These are phyloP conservation scores for Sciaenops ocellatus DNA, from an alignment of 2,797 vertebrate genomes.

Conservation along the genomic window DNA sequence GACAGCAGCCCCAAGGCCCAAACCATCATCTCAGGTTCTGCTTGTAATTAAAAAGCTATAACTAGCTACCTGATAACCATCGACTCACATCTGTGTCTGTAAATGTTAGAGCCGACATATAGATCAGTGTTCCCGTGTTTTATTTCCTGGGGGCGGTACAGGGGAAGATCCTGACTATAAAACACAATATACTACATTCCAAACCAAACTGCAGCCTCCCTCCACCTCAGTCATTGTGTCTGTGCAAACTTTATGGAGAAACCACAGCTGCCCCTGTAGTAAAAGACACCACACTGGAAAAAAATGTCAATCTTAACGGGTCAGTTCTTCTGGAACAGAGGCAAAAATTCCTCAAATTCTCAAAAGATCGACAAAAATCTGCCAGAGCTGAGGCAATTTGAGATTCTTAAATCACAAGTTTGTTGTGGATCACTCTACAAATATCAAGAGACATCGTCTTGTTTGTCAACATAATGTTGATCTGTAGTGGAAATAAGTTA, in stretches of 20 bases:
- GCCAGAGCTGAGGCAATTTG: background rate
- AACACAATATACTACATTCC: conserved; percentile 42
- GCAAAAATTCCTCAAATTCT: background rate
- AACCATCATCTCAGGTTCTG: conserved; percentile 1
- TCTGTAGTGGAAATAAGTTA: background rate
- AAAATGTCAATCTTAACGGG: background rate
- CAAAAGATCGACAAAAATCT: background rate
- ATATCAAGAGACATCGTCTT: background rate
- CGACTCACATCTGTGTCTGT: conserved; percentile 39
- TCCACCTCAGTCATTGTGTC: background rate
- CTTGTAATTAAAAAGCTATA: conserved; percentile 20
- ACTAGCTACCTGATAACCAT: conserved; percentile 19
- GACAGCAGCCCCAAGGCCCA: conserved; percentile 25
- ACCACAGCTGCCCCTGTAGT: background rate
- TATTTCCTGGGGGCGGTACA: background rate
- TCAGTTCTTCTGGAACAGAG: background rate
- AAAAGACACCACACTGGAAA: conserved; percentile 1
- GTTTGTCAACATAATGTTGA: background rate
- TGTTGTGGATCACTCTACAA: background rate
- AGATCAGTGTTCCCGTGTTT: conserved; percentile 8
- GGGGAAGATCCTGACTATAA: conserved; percentile 30
- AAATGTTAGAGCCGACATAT: conserved; percentile 3
- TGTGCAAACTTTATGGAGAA: conserved; percentile 4
- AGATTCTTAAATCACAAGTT: background rate
- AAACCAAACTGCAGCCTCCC: background rate